phyloP scores from a whole-genome alignment of 23 tunicate genomes.

The Trididemnum nubilum region DNA sequence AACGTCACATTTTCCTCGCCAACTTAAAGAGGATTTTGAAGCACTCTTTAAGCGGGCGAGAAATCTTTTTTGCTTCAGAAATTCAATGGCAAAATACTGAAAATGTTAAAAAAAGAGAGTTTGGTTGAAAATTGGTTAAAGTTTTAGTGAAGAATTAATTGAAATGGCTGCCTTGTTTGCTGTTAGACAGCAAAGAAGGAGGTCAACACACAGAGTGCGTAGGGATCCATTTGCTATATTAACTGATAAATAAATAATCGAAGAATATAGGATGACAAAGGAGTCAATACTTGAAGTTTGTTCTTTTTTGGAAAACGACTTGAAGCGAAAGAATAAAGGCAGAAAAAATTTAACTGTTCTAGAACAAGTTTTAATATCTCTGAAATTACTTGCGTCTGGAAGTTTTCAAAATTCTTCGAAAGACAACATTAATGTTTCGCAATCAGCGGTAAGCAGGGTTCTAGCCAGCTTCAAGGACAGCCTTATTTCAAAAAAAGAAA shows the following conservation, averaged over 20 bases:
- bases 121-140: too few species aligned
- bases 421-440: conserved; percentile 38
- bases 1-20: too few species aligned
- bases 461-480: conserved; percentile 15
- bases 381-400: conserved; percentile 12
- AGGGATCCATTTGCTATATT: not conserved
- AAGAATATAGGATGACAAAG: conserved; percentile 1
- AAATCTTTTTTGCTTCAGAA: too few species aligned
- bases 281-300: conserved; percentile 18
- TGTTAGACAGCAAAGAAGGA: not conserved
- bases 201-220: not conserved
- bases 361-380: conserved; percentile 1
- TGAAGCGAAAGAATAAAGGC: conserved; percentile 12
- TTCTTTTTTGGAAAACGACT: not conserved
- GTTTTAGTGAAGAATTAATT: too few species aligned
- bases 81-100: too few species aligned
- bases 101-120: too few species aligned
- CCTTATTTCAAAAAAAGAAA: conserved; percentile 20
- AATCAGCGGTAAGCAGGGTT: conserved; percentile 33
- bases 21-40: too few species aligned
- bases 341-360: conserved; percentile 3
- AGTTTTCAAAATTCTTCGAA: conserved; percentile 42
- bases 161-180: conserved; percentile 10
- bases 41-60: too few species aligned
- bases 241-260: not conserved